phyloP scores from a whole-genome alignment of 2,888 invertebrate genomes.

The Caenorhabditis auriculariae region DNA sequence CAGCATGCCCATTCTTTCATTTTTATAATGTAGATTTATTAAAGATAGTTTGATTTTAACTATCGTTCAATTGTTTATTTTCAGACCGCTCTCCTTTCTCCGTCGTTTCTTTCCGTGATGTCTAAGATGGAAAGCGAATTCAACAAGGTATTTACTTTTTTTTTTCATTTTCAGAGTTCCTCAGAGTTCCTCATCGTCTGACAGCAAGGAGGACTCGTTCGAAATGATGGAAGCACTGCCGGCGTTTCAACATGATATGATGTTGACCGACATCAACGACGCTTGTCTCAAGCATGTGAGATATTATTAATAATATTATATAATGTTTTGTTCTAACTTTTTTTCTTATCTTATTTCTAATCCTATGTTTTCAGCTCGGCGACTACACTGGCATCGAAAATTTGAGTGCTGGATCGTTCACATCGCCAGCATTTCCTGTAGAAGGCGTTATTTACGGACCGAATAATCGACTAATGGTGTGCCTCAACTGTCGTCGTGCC shows the following conservation, averaged over 20 bases:
- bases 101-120: background rate
- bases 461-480: constrained; percentile 22
- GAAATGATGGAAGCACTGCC: constrained; percentile 18
- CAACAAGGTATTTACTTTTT: constrained; percentile 6
- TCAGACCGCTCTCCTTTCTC: constrained; percentile 5
- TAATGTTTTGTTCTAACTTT: constrained; percentile 6
- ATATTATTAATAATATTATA: constrained; percentile 5
- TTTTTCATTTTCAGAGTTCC: constrained; percentile 1
- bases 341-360: constrained; percentile 28
- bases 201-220: constrained; percentile 1
- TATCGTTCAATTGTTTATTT: constrained; percentile 5
- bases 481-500: constrained; percentile 28
- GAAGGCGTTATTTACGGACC: constrained; percentile 21
- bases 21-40: constrained; percentile 6
- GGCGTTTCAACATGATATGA: constrained; percentile 23
- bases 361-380: constrained; percentile 24
- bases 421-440: constrained; percentile 22
- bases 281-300: constrained; percentile 12
- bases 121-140: constrained; percentile 7
- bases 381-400: constrained; percentile 20
- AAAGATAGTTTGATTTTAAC: constrained; percentile 3
- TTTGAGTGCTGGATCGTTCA: constrained; percentile 15
- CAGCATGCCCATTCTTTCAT: too few relatives aligned
- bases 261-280: constrained; percentile 29
- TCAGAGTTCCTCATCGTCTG: constrained; percentile 2